These are phyloP conservation scores for Chelonia mydas DNA, from an alignment of 2,797 vertebrate genomes.

Conservation along the genomic window DNA sequence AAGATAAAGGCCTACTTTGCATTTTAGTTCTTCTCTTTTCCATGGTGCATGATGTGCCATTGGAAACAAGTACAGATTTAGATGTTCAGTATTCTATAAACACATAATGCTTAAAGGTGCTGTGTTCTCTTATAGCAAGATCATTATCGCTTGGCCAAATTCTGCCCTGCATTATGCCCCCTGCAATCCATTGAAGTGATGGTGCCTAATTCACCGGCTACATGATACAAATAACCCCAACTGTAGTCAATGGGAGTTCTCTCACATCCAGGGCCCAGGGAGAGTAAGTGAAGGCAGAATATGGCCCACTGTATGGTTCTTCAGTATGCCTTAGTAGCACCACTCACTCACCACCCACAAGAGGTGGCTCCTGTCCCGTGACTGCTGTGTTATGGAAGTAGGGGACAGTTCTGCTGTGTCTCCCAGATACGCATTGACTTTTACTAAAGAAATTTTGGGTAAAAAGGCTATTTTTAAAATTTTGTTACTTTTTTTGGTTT, in stretches of 20 bases:
- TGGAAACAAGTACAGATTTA: not conserved
- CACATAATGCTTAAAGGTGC: not conserved
- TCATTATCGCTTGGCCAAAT: not conserved
- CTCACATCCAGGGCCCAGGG: rapidly evolving
- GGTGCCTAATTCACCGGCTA: rapidly evolving
- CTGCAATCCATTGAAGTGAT: not conserved
- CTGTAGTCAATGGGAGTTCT: not conserved
- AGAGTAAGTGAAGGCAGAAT: not conserved
- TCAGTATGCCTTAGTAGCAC: not conserved
- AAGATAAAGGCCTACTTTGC: not conserved
- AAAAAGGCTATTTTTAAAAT: not conserved
- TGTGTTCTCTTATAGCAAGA: not conserved
- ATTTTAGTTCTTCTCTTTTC: not conserved
- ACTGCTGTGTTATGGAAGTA: not conserved
- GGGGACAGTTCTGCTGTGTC: rapidly evolving
- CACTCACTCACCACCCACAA: not conserved
- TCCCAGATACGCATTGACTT: not conserved
- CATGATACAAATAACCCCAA: too few species aligned
- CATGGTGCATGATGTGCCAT: not conserved
- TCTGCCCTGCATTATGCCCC: not conserved
- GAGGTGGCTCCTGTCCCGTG: rapidly evolving
- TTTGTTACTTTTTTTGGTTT: not conserved
- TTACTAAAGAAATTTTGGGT: not conserved
- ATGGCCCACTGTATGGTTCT: not conserved
- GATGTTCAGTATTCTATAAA: not conserved